phyloP scores from a whole-genome alignment of 2,888 invertebrate genomes.

The Entomobrya multifasciata region DNA sequence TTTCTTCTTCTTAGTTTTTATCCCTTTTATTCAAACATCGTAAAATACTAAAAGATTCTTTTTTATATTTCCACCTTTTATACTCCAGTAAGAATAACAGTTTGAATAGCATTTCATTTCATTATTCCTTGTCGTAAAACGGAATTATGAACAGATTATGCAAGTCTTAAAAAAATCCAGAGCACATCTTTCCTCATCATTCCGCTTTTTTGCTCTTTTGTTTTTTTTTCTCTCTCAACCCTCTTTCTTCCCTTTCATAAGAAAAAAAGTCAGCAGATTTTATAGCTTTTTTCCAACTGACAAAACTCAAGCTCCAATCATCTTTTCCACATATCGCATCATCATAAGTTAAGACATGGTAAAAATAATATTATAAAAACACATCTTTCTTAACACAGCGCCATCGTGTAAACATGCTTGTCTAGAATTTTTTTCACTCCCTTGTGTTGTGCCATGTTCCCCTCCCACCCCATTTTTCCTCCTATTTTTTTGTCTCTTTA shows the following conservation, averaged over 20 bases:
- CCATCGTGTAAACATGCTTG: not conserved
- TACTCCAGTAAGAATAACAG: not conserved
- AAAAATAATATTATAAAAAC: not conserved
- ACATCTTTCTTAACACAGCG: not conserved
- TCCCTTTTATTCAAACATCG: not conserved
- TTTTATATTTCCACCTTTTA: not conserved
- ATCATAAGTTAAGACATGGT: constrained; percentile 14
- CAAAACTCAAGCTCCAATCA: constrained; percentile 34
- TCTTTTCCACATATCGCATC: not conserved
- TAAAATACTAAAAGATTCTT: not conserved
- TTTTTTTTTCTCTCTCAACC: constrained; percentile 35
- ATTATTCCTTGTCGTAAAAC: constrained; percentile 42
- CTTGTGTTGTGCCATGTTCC: too few species aligned
- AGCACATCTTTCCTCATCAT: constrained; percentile 15
- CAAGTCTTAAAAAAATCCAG: constrained; percentile 45
- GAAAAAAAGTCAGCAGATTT: constrained; percentile 16
- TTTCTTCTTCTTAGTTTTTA: not conserved
- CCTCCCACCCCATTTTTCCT: constrained; percentile 28
- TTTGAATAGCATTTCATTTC: not conserved
- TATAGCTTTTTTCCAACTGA: constrained; percentile 42
- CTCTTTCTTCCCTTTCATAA: too few species aligned
- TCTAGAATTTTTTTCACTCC: not conserved
- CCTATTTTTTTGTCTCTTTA: not conserved
- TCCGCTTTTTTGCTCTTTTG: not conserved
- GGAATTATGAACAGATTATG: constrained; percentile 61